Conservation (phyloP, 2,888 invertebrate species). For the Elmis aenea region DNA sequence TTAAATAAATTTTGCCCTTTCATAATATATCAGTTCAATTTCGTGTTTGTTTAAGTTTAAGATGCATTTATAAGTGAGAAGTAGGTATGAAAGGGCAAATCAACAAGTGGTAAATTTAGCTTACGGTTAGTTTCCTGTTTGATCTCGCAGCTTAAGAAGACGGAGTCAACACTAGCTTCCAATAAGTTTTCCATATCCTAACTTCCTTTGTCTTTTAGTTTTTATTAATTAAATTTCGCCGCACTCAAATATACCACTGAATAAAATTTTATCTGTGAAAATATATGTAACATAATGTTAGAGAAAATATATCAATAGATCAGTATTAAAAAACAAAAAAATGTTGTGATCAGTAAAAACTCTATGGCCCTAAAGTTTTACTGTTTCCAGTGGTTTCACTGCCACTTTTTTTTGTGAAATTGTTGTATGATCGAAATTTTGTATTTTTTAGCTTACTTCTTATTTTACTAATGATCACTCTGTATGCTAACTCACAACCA, state of each 20-base stretch:
- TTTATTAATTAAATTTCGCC: slow-evolving; percentile 5
- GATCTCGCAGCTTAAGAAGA: slow-evolving; percentile 58
- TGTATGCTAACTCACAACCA: no score
- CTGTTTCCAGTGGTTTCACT: slow-evolving; percentile 16
- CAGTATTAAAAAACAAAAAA: slow-evolving; percentile 24
- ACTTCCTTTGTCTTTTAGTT: slow-evolving; percentile 15
- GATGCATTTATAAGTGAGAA: neutral
- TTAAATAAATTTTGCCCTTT: neutral
- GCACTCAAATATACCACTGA: slow-evolving; percentile 16
- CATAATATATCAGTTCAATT: neutral
- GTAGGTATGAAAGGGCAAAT: slow-evolving; percentile 13
- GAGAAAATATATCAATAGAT: slow-evolving; percentile 22
- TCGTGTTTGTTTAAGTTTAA: neutral
- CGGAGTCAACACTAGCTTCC: slow-evolving; percentile 48
- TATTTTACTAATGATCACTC: slow-evolving; percentile 21
- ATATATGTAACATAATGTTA: slow-evolving; percentile 25
- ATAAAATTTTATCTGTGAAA: slow-evolving; percentile 22
- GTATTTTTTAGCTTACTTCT: slow-evolving; percentile 19
- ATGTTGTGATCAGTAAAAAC: slow-evolving; percentile 19
- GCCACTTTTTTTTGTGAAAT: slow-evolving; percentile 12
- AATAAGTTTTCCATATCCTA: slow-evolving; percentile 35
- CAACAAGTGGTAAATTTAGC: slow-evolving; percentile 10
- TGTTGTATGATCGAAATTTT: no score
- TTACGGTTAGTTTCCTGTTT: slow-evolving; percentile 47
- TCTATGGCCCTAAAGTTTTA: slow-evolving; percentile 15